A percentile compares a stretch with the other conserved stretches of the same genome.
phyloP scores from a whole-genome alignment of 2,888 invertebrate species.

The Diabrotica balteata region DNA sequence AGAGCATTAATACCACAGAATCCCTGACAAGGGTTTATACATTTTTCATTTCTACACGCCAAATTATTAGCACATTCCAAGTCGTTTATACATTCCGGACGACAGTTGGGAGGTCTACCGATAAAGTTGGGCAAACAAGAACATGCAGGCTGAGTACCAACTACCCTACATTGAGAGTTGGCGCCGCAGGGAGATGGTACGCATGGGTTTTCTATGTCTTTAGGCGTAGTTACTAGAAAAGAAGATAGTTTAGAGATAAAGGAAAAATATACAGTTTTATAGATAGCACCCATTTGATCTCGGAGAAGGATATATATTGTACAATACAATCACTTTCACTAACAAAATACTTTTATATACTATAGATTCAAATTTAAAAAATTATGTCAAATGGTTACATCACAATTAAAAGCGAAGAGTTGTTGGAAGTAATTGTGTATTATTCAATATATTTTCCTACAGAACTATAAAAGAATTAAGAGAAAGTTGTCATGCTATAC shows the following conservation, averaged over 20 bases:
- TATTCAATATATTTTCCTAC: no score
- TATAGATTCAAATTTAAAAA: no score
- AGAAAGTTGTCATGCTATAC: no score
- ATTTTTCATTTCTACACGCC: constrained; percentile 82
- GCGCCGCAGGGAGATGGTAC: constrained; percentile 84
- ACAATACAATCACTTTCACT: no score
- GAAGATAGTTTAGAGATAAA: constrained; percentile 44
- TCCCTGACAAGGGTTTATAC: constrained; percentile 83
- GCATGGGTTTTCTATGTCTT: constrained; percentile 70
- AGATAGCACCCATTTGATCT: constrained; percentile 2
- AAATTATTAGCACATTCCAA: constrained; percentile 83
- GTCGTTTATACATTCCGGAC: constrained; percentile 82
- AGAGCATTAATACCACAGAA: constrained; percentile 80
- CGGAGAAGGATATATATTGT: no score
- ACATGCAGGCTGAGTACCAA: constrained; percentile 84
- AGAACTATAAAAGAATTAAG: no score
- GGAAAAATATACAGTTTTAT: constrained; percentile 23
- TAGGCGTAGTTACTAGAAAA: constrained; percentile 59
- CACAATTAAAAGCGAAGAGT: neutral
- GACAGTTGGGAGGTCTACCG: constrained; percentile 85
- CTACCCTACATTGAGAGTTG: constrained; percentile 80
- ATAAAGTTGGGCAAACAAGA: constrained; percentile 82
- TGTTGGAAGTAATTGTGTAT: no score
- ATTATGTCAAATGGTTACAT: no score
- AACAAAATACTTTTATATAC: no score